Base-by-base conservation (phyloP, 2,797 vertebrate species). In the Eulemur mongoz region DNA sequence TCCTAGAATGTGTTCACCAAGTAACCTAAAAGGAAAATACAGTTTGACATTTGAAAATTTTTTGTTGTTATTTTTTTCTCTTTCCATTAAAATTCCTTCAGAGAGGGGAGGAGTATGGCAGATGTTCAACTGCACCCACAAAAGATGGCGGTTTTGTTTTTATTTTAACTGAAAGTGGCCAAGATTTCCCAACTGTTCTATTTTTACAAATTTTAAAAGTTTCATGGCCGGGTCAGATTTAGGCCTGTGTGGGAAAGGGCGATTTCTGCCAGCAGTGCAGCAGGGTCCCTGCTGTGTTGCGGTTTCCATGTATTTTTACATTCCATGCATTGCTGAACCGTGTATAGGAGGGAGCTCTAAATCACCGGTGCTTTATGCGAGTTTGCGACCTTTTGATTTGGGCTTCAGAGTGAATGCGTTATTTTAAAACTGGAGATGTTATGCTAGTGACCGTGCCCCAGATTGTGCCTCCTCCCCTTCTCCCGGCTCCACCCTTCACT, bases 181-280 rank as follows among this genome's bases (percentile, higher is more conserved):
- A 98, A 98, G 98, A 98, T 99, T 99, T 99, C 98, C 98, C 98
- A 99, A 99, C 98, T 96, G 98, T 98, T 99, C 99, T 99, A 99
- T 99, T 99, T 99, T 99, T 99, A 98, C 97, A 97, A 98, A 98
- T 98, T 97, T 98, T 97, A 98, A 97, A 98, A 98, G 98, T 98
- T 99, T 99, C 98, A 97, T 98, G 84, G 97, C 98, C 98, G 98
- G 98, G 98, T 99, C 98, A 98, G 97, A 98, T 98, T 98, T 98
- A 98, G 98, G 98, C 98, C 98, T 98, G 98, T 98, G 98, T 99
- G 99, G 99, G 99, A 99, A 99, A 98, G 94, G 83, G 96, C 96
- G 85, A 95, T 97, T 98, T 89, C 96, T 99, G 98, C 99, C 98
- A 98, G 98, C 98, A 98, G 97, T 87, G 84, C 98, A 96, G 98